Evolutionary conservation across 2,888 invertebrate genomes (phyloP), one percentile per base, ranked within the genome.

Genomic region (Monopis laevigella): DNA sequence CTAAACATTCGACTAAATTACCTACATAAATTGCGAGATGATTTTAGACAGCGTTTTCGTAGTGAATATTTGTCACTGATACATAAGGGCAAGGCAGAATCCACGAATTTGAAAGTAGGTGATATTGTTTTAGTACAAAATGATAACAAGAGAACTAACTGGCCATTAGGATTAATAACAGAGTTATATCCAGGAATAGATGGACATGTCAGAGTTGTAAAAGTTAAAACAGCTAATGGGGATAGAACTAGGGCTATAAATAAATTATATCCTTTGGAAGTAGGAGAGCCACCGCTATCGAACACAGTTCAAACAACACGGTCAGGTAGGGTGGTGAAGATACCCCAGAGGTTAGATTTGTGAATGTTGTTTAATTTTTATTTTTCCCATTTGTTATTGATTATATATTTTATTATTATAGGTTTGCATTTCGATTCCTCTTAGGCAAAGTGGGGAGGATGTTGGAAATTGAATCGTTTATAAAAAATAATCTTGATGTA

Each of bases 31-130:
- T 29, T 29, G 11, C 2, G 29, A 29, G 29, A 29, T 2, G 29
- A 29, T 11, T 29, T 29, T 67, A 10, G 42, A 8, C 40, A 40
- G n/a, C 34, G 43, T 8, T 43, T 40, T 21, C 32, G 14, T 24
- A 40, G 13, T n/a, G 40, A 43, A 27, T 40, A 43, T 35, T 4
- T 40, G 6, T 27, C 40, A 1, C 10, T 29, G 7, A 11, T 29
- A 4, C 2, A 29, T 11, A 29, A 29, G 7, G 12, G 29, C 39
- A 5, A n/a, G 30, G 3, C 19, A 11, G 26, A 21, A 10, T 26
- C n/a, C 19, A 13, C 1, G 3, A 2, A 34, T 10, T 27, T 32
- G n/a, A 8, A 28, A 21, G 34, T 40, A 8, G 43, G 40, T 8
- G 43, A 43, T 10, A 19, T 43, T 13, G 35, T 43, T 7, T n/a